Conservation (phyloP, 2,888 invertebrate genomes). For the Malachius bipustulatus region DNA sequence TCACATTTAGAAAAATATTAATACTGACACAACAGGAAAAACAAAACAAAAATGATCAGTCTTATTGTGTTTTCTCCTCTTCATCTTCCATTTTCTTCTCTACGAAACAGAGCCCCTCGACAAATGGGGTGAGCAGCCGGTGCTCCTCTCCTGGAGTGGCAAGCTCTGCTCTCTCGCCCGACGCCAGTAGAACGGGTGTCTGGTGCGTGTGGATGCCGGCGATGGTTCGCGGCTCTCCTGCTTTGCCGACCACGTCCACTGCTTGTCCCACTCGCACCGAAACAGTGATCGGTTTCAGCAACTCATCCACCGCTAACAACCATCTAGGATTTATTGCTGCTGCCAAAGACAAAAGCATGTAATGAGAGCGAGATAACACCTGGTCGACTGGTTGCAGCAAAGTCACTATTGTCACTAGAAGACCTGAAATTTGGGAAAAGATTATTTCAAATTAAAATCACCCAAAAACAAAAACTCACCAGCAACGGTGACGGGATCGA, state of each 20-base stretch:
- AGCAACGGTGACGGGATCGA: conserved; percentile 89
- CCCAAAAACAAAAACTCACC: conserved; percentile 42
- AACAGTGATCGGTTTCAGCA: conserved; percentile 79
- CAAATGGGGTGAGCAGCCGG: too few species aligned
- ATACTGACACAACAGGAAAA: too few species aligned
- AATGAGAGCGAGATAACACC: conserved; percentile 85
- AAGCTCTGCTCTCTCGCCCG: conserved; percentile 93
- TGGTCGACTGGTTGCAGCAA: conserved; percentile 29
- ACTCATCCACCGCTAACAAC: conserved; percentile 93
- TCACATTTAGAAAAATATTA: too few species aligned
- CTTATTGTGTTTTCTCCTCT: too few species aligned
- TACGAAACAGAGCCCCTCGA: too few species aligned
- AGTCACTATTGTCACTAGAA: conserved; percentile 28
- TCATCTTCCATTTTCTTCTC: too few species aligned
- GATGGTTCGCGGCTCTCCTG: conserved; percentile 98
- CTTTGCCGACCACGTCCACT: conserved; percentile 97
- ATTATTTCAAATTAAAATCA: too few species aligned
- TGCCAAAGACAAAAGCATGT: conserved; percentile 83
- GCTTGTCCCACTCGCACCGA: conserved; percentile 89
- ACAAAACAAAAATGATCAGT: too few species aligned
- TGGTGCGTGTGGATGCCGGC: conserved; percentile 99
- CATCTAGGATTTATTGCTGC: conserved; percentile 97
- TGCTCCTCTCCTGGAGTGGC: too few species aligned
- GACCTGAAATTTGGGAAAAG: too few species aligned
- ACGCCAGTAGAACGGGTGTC: conserved; percentile 89